Conservation (phyloP, 2,113 vertebrate species). For the Microcebus lehilahytsara region DNA sequence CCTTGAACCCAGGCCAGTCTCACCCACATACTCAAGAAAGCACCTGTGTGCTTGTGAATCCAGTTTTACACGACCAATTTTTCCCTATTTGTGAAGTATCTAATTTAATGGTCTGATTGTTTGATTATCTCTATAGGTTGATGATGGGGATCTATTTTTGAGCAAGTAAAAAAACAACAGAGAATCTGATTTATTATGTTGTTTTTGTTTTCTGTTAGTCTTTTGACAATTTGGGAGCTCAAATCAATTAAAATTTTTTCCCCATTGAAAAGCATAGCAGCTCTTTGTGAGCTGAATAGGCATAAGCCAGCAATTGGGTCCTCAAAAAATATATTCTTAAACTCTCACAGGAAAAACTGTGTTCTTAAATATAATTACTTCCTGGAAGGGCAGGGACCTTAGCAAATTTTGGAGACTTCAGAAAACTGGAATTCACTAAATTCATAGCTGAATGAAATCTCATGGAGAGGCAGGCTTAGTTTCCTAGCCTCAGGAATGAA, state of each 20-base stretch:
- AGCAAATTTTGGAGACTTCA: neutral
- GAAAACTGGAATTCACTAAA: neutral
- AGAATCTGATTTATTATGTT: neutral
- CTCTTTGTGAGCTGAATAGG: neutral
- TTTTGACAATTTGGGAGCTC: neutral
- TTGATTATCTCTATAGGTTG: neutral
- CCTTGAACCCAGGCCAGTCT: neutral
- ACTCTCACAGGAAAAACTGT: neutral
- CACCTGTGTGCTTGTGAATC: neutral
- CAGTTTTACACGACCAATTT: neutral
- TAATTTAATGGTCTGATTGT: neutral
- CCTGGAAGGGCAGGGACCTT: neutral
- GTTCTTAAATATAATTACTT: neutral
- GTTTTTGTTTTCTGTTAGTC: neutral
- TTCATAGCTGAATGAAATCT: neutral
- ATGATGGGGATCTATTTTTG: neutral
- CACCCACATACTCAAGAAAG: neutral
- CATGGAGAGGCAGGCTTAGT: neutral
- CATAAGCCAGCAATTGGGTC: neutral
- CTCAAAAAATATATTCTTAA: neutral
- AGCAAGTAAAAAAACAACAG: neutral
- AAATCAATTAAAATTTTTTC: neutral
- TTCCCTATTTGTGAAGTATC: neutral
- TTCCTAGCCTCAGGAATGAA: neutral
- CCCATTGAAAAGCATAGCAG: neutral